Conservation (phyloP, 2,888 invertebrate genomes). For the Hecatera dysodea region DNA sequence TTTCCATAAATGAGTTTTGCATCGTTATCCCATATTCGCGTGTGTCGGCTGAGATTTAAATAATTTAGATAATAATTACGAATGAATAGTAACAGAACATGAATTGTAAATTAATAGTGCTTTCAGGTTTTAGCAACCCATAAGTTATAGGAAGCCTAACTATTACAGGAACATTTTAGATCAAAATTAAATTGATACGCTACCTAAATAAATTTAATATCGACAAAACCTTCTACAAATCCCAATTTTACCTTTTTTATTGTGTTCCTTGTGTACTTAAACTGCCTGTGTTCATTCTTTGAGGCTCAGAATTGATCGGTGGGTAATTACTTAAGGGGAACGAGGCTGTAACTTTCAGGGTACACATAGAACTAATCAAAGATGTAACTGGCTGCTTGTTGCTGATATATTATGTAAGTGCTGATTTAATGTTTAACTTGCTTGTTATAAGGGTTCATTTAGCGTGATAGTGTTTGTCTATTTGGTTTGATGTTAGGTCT, state of each 20-base stretch:
- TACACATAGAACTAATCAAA: conserved; percentile 67
- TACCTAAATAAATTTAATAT: conserved; percentile 23
- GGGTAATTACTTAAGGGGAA: conserved; percentile 79
- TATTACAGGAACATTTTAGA: not conserved
- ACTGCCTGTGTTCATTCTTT: conserved; percentile 20
- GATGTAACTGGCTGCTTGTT: conserved; percentile 63
- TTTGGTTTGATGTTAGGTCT: not conserved
- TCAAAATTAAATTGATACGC: conserved; percentile 19
- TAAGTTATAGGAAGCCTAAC: not conserved
- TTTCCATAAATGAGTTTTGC: too few species aligned
- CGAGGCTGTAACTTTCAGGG: conserved; percentile 76
- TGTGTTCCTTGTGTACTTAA: conserved; percentile 8
- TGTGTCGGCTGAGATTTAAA: too few species aligned
- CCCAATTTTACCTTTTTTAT: conserved; percentile 32
- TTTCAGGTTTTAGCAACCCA: too few species aligned
- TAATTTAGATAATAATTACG: too few species aligned
- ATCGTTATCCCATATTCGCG: too few species aligned
- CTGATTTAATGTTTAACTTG: conserved; percentile 36
- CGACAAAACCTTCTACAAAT: conserved; percentile 17
- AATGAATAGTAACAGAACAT: too few species aligned
- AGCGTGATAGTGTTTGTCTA: not conserved
- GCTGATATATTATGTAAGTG: conserved; percentile 31
- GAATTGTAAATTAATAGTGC: too few species aligned
- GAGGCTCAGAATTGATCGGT: conserved; percentile 72
- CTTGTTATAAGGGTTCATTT: conserved; percentile 16